Percentiles rank a stretch among this genome's conserved stretches.
These are phyloP conservation scores for Podiceps cristatus DNA, from an alignment of 2,113 vertebrate species.

Conservation along the genomic window DNA sequence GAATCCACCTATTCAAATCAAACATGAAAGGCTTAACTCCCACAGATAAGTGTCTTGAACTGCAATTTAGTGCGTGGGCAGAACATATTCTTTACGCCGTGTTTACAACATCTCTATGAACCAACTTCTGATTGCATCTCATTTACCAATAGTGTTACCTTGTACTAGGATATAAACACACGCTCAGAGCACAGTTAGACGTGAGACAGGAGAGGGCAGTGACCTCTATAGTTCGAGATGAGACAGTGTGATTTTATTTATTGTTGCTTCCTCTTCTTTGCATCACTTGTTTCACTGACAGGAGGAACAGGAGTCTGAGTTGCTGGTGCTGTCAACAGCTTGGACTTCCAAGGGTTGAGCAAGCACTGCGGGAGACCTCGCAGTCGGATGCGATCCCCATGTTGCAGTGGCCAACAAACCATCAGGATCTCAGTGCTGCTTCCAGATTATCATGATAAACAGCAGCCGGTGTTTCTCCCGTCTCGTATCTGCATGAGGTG, in stretches of 20 bases:
- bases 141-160: neutral
- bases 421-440: neutral
- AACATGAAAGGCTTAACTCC: neutral
- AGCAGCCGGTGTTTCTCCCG: neutral
- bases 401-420: neutral
- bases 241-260: neutral
- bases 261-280: neutral
- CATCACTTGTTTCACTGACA: neutral
- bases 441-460: neutral
- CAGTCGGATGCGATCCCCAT: neutral
- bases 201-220: neutral
- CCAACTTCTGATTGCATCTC: neutral
- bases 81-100: neutral
- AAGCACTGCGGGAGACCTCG: accelerated
- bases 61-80: neutral
- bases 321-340: neutral
- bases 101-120: neutral
- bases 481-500: accelerated
- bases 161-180: neutral
- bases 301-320: neutral
- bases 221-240: constrained; percentile 1
- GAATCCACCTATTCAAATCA: neutral
- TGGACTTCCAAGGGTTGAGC: neutral
- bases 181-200: neutral
- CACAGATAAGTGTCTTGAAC: neutral